Percentiles rank a stretch among this genome's conserved stretches.
Conservation (phyloP, 2,888 invertebrate species). For the Lithodes maja region DNA sequence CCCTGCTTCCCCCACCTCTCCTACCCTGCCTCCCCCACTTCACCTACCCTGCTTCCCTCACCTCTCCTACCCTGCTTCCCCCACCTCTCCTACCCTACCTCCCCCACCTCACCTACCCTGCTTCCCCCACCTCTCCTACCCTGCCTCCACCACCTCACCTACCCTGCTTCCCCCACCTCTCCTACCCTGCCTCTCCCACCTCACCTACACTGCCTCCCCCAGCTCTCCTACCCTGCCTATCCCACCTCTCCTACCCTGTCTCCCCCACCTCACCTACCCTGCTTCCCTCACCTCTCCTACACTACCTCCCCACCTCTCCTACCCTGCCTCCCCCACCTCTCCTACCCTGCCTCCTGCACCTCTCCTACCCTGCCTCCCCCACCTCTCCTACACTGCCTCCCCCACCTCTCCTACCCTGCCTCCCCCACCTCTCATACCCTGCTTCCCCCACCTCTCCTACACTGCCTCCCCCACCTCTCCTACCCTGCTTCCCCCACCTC, state of each 20-base stretch:
- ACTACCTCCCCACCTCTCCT: neutral
- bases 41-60: neutral
- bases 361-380: neutral
- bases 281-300: neutral
- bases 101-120: neutral
- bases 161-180: neutral
- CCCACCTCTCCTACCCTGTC: neutral
- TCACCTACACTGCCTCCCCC: neutral
- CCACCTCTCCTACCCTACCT: neutral
- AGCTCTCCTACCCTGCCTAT: neutral
- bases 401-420: neutral
- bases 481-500: no score
- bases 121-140: neutral
- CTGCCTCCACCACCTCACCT: neutral
- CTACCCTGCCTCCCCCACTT: neutral
- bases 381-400: neutral
- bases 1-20: neutral
- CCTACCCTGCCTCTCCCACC: neutral
- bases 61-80: neutral
- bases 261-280: neutral
- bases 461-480: no score
- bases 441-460: no score
- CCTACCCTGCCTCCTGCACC: neutral
- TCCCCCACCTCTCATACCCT: neutral
- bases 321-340: neutral